Evolutionary conservation across 2,797 vertebrate genomes (phyloP), one percentile per base, ranked within the genome.

Genomic region (Cuniculus paca): DNA sequence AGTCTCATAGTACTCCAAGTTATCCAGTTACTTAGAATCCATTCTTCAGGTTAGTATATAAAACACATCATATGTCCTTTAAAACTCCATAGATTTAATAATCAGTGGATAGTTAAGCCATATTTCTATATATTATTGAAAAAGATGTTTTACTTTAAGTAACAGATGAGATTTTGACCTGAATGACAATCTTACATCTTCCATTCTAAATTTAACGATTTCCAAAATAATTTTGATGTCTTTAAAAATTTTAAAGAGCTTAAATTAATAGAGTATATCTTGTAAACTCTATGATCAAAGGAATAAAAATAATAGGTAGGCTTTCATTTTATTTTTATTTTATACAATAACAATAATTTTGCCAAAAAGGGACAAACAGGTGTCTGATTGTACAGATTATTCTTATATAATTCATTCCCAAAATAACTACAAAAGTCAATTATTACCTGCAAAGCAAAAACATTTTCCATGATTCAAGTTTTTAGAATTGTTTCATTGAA

Each of bases 321-420:
- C 8, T 90, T 90, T 68, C 81, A 4, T 34, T 81, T 94, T 86
- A 63, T 82, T 94, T 89, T 86, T 83, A 72, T 86, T 95, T 90
- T 87, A 91, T 5, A 31, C 6, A 88, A 26, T 88, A 7, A 94
- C 68, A 91, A 95, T 90, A 97, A 94, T 56, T 42, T 58, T 95
- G 48, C 8, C 60, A 61, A 88, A 65, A 89, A 72, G 2, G 3
- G 19, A 22, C 19, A 79, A 93, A 86, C 20, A 63, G 36, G 10
- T 85, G 9, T 45, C 16, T 88, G 50, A 60, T 79, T 96, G 36
- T 31, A 81, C 12, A 54, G 24, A 80, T 95, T 93, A 81, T 45
- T 96, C 54, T 36, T 17, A 97, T 31, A 54, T 36, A 92, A 68
- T 91, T 97, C 45, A 75, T 39, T 79, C 24, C 6, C 56, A 88